A percentile compares a stretch with the other conserved stretches of the same genome.
These are phyloP conservation scores for Nebria brevicollis DNA, from an alignment of 2,888 invertebrate species.

Conservation along the genomic window DNA sequence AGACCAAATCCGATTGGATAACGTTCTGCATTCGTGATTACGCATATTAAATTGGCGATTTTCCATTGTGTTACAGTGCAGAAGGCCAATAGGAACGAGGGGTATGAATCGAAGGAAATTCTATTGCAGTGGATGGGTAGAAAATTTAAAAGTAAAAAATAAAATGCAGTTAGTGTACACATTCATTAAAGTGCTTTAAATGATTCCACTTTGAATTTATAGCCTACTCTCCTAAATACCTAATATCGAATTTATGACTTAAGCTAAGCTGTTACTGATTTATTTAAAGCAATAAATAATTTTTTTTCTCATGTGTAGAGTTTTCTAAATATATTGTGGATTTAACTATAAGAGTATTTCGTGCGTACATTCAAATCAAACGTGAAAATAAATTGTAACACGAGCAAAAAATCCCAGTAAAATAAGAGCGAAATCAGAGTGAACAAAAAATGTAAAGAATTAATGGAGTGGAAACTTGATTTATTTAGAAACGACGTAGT, in stretches of 20 bases:
- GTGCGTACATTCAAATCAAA: slow-evolving; percentile 34
- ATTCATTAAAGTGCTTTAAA: slow-evolving; percentile 30
- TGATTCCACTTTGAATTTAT: neutral
- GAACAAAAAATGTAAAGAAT: slow-evolving; percentile 41
- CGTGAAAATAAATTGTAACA: slow-evolving; percentile 45
- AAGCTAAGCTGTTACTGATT: too few species aligned
- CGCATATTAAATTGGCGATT: slow-evolving; percentile 43
- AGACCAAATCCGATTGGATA: neutral
- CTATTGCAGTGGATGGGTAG: neutral
- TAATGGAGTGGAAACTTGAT: slow-evolving; percentile 46
- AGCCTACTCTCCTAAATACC: too few species aligned
- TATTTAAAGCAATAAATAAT: too few species aligned
- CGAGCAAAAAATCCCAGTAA: slow-evolving; percentile 13
- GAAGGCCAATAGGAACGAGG: slow-evolving; percentile 8
- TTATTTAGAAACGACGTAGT: slow-evolving; percentile 41
- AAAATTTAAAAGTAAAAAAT: slow-evolving; percentile 16
- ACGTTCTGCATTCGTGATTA: slow-evolving; percentile 32
- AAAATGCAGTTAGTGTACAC: slow-evolving; percentile 20
- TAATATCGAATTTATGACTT: too few species aligned
- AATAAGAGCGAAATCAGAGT: slow-evolving; percentile 9
- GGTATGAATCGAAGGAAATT: slow-evolving; percentile 8
- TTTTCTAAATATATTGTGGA: neutral
- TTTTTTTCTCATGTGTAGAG: neutral
- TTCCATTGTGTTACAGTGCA: slow-evolving; percentile 8
- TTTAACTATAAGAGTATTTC: neutral